phyloP scores from a whole-genome alignment of 2,888 invertebrate species.

The Chymomyza caudatula region DNA sequence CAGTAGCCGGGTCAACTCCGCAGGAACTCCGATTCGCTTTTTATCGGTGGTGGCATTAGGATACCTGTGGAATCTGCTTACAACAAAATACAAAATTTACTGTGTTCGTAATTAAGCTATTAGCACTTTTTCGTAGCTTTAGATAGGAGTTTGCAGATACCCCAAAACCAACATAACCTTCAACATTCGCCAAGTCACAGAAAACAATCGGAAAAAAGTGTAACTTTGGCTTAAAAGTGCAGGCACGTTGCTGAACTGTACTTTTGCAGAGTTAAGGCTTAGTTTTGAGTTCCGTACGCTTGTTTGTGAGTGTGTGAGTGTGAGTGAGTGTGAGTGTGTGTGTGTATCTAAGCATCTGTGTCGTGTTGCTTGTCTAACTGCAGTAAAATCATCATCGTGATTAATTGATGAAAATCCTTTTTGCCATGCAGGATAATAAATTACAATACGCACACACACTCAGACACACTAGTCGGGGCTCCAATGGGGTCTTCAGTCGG shows the following conservation, averaged over 20 bases:
- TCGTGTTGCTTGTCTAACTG: slow-evolving; percentile 53
- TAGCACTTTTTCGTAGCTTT: background rate
- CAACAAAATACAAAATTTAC: background rate
- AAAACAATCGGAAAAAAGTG: background rate
- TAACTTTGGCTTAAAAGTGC: background rate
- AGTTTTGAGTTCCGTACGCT: background rate
- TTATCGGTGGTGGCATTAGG: no score
- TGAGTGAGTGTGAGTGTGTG: background rate
- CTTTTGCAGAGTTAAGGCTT: background rate
- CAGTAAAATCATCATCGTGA: slow-evolving; percentile 66
- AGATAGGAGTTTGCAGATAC: background rate
- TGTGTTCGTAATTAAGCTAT: background rate
- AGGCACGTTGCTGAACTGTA: background rate
- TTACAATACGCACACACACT: slow-evolving; percentile 46
- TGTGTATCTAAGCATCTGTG: background rate
- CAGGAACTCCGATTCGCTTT: no score
- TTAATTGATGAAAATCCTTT: slow-evolving; percentile 72
- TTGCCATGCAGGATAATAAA: slow-evolving; percentile 72
- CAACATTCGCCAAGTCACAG: no score
- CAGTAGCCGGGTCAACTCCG: no score
- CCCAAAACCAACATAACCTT: no score
- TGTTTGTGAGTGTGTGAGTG: background rate
- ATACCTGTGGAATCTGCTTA: no score
- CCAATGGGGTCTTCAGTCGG: background rate
- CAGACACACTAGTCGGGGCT: background rate